A percentile compares a stretch with the other conserved stretches of the same genome.
Evolutionary conservation across 2,888 invertebrate species (phyloP).

Genomic region (Cryptocheilus praepositus): DNA sequence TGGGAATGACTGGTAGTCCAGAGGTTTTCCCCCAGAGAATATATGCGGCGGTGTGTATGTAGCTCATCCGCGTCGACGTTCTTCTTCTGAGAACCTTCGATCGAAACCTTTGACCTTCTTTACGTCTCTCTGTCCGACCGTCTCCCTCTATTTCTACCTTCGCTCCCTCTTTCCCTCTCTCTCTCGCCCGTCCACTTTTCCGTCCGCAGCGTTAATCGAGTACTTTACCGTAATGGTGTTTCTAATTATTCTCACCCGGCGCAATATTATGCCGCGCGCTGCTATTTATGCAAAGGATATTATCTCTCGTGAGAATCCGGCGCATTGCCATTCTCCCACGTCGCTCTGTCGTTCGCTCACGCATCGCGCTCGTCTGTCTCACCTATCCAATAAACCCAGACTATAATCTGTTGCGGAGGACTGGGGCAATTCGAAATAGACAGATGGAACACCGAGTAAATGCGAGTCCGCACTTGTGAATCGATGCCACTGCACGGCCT

Average conservation of each 20-base stretch:
- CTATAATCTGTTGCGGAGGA: conserved; percentile 28
- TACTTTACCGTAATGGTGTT: no score
- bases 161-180: not conserved
- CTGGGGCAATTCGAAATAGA: conserved; percentile 28
- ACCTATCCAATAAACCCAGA: conserved; percentile 40
- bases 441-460: conserved; percentile 17
- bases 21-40: conserved; percentile 47
- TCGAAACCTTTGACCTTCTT: conserved; percentile 18
- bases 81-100: conserved; percentile 22
- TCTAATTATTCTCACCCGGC: no score
- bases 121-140: conserved; percentile 4
- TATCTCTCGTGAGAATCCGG: no score
- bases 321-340: not conserved
- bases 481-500: conserved; percentile 25
- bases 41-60: conserved; percentile 48
- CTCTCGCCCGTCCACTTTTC: not conserved
- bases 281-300: no score
- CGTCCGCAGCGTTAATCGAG: not conserved
- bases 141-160: not conserved
- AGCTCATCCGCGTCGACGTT: conserved; percentile 33
- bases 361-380: conserved; percentile 13
- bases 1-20: conserved; percentile 51
- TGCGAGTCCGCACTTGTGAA: conserved; percentile 15
- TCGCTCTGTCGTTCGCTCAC: not conserved
- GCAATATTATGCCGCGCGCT: no score